phyloP scores from a whole-genome alignment of 1,140 invertebrate species.

The Drosophila takahashii region DNA sequence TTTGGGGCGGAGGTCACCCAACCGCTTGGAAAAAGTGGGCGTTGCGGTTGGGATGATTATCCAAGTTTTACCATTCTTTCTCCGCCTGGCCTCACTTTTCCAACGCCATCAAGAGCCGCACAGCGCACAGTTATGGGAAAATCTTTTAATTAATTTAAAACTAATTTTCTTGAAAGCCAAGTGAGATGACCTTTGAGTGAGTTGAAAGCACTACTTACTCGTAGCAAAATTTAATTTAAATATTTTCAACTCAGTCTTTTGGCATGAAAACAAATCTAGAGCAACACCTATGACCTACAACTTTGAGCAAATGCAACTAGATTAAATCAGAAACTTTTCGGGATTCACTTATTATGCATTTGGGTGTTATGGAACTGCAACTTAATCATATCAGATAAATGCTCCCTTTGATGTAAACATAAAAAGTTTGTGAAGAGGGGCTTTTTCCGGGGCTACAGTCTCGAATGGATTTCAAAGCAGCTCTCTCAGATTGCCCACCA shows the following conservation, averaged over 20 bases:
- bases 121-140: slow-evolving; percentile 45
- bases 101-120: slow-evolving; percentile 32
- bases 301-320: slow-evolving; percentile 1
- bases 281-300: not conserved
- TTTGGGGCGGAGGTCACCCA: slow-evolving; percentile 9
- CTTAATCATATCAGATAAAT: slow-evolving; percentile 40
- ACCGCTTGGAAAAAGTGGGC: slow-evolving; percentile 22
- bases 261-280: slow-evolving; percentile 10
- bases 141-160: slow-evolving; percentile 58
- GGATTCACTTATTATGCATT: slow-evolving; percentile 9
- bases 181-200: slow-evolving; percentile 37
- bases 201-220: slow-evolving; percentile 19
- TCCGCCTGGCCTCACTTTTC: slow-evolving; percentile 19
- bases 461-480: slow-evolving; percentile 19
- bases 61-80: slow-evolving; percentile 50
- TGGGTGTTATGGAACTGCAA: slow-evolving; percentile 31
- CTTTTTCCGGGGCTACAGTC: slow-evolving; percentile 34
- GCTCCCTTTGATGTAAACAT: slow-evolving; percentile 28
- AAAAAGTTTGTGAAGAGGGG: slow-evolving; percentile 2
- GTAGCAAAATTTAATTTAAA: slow-evolving; percentile 25
- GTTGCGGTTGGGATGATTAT: slow-evolving; percentile 44
- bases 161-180: slow-evolving; percentile 48
- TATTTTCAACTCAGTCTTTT: slow-evolving; percentile 14
- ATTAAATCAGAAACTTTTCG: slow-evolving; percentile 22
- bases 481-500: slow-evolving; percentile 17